Evolutionary conservation across 1,140 invertebrate species (phyloP).

Genomic region (Triops cancriformis): DNA sequence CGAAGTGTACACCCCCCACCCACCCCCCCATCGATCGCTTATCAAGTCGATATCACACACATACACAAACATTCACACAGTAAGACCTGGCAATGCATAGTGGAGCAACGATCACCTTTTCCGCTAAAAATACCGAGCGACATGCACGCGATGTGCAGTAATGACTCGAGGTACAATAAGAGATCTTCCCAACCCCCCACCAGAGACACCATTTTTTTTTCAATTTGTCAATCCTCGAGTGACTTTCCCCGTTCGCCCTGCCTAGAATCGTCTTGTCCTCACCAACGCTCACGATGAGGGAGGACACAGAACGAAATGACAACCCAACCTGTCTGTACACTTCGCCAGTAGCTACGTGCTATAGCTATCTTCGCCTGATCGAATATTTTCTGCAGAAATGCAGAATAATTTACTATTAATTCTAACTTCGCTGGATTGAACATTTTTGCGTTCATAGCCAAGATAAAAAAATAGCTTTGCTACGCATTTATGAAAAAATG

Average conservation of each 20-base stretch:
- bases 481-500: too few relatives aligned
- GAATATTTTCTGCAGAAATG: too few relatives aligned
- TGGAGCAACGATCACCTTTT: not conserved
- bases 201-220: not conserved
- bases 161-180: not conserved
- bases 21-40: not conserved
- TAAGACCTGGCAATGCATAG: not conserved
- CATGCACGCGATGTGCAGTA: not conserved
- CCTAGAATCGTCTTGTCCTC: not conserved
- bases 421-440: too few relatives aligned
- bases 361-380: too few relatives aligned
- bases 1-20: not conserved
- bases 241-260: not conserved
- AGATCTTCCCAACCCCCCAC: not conserved
- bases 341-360: too few relatives aligned
- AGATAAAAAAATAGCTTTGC: too few relatives aligned
- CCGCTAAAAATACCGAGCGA: not conserved
- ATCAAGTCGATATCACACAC: not conserved
- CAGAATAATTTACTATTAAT: too few relatives aligned
- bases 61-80: not conserved
- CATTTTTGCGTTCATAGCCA: too few relatives aligned
- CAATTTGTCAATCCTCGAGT: not conserved
- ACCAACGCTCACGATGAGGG: not conserved
- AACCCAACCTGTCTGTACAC: too few relatives aligned
- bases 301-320: not conserved